Evolutionary conservation across 2,888 invertebrate species (phyloP).

Genomic region (Dendrolimus houi): DNA sequence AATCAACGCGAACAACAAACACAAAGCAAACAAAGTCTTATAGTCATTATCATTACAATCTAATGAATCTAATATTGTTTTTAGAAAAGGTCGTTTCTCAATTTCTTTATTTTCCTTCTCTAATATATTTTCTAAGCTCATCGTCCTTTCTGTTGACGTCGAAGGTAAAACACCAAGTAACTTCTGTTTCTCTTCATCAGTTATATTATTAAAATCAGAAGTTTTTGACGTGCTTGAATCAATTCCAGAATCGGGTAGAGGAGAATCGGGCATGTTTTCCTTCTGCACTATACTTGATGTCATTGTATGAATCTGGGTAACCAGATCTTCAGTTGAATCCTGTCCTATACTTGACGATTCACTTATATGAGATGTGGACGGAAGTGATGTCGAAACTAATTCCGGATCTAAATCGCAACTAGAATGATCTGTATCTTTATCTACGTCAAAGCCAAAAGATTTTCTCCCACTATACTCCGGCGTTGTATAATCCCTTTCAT

Average conservation of each 20-base stretch:
- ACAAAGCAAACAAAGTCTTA: slow-evolving; percentile 91
- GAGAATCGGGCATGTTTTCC: slow-evolving; percentile 68
- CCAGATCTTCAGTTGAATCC: slow-evolving; percentile 67
- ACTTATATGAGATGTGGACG: slow-evolving; percentile 72
- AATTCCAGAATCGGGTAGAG: slow-evolving; percentile 61
- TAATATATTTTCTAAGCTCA: slow-evolving; percentile 42
- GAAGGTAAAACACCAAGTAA: slow-evolving; percentile 37
- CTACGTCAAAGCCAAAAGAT: slow-evolving; percentile 45
- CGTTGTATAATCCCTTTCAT: slow-evolving; percentile 61
- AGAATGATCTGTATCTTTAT: slow-evolving; percentile 55
- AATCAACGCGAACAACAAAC: slow-evolving; percentile 94
- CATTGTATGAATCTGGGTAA: slow-evolving; percentile 48
- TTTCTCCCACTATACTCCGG: slow-evolving; percentile 57
- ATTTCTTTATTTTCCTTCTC: slow-evolving; percentile 60
- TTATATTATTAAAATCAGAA: slow-evolving; percentile 83
- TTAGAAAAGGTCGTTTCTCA: slow-evolving; percentile 87
- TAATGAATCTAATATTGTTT: slow-evolving; percentile 90
- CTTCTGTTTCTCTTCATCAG: slow-evolving; percentile 94
- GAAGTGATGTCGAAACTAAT: slow-evolving; percentile 62
- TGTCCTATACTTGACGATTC: slow-evolving; percentile 64
- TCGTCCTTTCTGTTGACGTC: slow-evolving; percentile 29
- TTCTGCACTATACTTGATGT: slow-evolving; percentile 31
- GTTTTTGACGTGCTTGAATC: slow-evolving; percentile 57
- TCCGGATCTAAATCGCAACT: slow-evolving; percentile 71
- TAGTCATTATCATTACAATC: slow-evolving; percentile 97